Conservation (phyloP, 2,113 vertebrate species). For the Bombycilla garrulus region DNA sequence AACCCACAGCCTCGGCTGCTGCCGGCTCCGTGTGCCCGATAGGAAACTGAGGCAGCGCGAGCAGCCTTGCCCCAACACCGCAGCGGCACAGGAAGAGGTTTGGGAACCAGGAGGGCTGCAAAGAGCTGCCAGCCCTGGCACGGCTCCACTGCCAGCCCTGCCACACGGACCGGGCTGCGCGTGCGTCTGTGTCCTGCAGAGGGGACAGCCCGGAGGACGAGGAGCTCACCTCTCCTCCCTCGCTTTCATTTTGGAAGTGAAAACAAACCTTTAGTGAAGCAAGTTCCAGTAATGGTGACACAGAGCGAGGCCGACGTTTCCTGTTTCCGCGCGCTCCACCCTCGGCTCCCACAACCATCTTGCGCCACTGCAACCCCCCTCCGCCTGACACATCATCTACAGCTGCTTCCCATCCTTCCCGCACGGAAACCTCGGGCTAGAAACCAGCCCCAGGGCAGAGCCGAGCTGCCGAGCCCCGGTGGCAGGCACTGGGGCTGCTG, state of each 20-base stretch:
- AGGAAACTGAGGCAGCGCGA: background rate
- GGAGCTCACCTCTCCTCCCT: background rate
- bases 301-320: conserved; percentile 6
- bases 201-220: background rate
- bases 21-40: fast-evolving
- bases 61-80: fast-evolving
- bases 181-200: fast-evolving
- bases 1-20: background rate
- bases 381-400: background rate
- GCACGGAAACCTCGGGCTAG: background rate
- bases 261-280: background rate
- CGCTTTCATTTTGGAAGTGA: background rate
- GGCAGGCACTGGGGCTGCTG: background rate
- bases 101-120: background rate
- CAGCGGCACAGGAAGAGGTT: background rate
- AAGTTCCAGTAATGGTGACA: conserved; percentile 22
- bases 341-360: conserved; percentile 26
- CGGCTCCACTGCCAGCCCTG: fast-evolving
- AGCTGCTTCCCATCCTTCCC: background rate
- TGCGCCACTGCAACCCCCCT: background rate
- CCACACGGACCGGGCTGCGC: fast-evolving
- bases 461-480: background rate
- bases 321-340: conserved; percentile 55
- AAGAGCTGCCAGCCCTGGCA: background rate
- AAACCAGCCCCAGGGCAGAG: background rate